A percentile compares a stretch with the other conserved stretches of the same genome.
Conservation (phyloP, 2,888 invertebrate species). For the Dolichopus griseipennis region DNA sequence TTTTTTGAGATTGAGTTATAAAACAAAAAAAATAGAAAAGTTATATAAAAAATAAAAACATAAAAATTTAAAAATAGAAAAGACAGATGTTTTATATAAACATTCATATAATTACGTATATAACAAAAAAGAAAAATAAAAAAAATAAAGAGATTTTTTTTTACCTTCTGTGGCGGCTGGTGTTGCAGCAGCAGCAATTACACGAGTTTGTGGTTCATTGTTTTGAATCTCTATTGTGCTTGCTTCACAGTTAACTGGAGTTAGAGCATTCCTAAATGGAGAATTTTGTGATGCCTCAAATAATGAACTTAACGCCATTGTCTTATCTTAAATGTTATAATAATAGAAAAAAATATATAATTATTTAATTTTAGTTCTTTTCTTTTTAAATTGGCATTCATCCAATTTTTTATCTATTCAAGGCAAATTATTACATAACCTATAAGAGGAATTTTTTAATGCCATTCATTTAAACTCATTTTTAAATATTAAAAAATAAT, state of each 20-base stretch:
- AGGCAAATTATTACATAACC: neutral
- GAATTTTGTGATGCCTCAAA: constrained; percentile 55
- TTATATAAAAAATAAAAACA: too few relatives aligned
- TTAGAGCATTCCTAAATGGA: constrained; percentile 53
- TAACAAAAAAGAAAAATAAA: neutral
- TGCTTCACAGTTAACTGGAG: constrained; percentile 50
- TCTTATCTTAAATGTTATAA: constrained; percentile 16
- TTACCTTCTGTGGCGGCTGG: constrained; percentile 35
- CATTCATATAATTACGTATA: neutral
- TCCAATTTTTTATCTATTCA: neutral
- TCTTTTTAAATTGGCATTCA: neutral
- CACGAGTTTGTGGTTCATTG: neutral
- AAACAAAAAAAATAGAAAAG: too few relatives aligned
- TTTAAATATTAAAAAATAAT: neutral
- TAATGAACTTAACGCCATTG: constrained; percentile 52
- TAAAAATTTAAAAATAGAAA: neutral
- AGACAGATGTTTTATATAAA: neutral
- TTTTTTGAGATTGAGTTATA: too few relatives aligned
- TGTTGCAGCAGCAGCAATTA: constrained; percentile 29
- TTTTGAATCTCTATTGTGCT: constrained; percentile 21
- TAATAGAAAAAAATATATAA: neutral
- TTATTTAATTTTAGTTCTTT: constrained; percentile 5
- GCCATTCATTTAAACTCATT: neutral
- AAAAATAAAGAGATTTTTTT: constrained; percentile 14
- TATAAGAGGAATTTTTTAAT: neutral